phyloP scores from a whole-genome alignment of 2,797 vertebrate species.

The Arremon brunneinucha region DNA sequence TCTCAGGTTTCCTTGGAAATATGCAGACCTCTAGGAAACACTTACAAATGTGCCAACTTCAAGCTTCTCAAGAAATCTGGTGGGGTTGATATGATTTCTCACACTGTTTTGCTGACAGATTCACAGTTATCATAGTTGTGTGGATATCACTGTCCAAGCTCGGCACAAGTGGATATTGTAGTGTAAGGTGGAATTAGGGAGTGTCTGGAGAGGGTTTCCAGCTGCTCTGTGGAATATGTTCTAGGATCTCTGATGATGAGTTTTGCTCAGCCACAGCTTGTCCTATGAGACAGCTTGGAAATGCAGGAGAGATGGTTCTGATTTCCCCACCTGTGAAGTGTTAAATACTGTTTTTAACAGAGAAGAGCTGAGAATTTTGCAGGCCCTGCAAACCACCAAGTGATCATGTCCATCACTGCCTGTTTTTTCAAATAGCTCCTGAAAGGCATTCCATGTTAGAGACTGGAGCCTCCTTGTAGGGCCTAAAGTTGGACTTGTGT shows the following conservation, averaged over 20 bases:
- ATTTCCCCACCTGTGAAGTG: background rate
- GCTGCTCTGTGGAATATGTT: background rate
- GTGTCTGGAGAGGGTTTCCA: background rate
- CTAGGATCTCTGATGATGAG: background rate
- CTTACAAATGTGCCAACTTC: background rate
- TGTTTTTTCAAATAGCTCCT: background rate
- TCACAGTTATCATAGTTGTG: background rate
- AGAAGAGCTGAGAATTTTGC: background rate
- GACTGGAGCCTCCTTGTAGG: background rate
- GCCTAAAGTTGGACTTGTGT: background rate
- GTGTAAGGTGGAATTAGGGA: background rate
- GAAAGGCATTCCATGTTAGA: background rate
- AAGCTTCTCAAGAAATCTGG: background rate
- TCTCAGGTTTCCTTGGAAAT: slow-evolving; percentile 20
- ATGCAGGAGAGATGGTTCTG: background rate
- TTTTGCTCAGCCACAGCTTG: background rate
- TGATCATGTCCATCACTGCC: background rate
- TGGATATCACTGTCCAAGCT: background rate
- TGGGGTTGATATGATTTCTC: background rate
- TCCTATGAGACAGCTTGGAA: background rate
- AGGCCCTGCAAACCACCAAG: background rate
- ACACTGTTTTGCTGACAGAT: background rate
- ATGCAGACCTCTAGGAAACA: background rate
- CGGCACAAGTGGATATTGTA: background rate
- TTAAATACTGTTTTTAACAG: background rate